Percentiles rank a stretch among this genome's conserved stretches.
Conservation (phyloP, 2,888 invertebrate species). For the Drosophila gaucha region DNA sequence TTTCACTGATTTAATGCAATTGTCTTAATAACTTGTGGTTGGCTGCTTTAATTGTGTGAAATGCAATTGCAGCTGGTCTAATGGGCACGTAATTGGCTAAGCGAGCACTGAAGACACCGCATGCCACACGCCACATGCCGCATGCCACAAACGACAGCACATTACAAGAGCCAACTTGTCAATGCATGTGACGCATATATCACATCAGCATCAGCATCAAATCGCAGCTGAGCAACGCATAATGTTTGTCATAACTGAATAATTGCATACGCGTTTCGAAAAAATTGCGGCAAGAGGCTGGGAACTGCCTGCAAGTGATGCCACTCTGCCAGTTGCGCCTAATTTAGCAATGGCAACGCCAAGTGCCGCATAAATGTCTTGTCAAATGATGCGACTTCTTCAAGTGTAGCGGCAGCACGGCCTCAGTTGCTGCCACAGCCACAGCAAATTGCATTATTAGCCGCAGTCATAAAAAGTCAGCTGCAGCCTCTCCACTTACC, state of each 20-base stretch:
- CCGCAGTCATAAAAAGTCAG: slow-evolving; percentile 71
- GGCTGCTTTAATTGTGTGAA: slow-evolving; percentile 21
- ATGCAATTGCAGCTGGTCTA: slow-evolving; percentile 27
- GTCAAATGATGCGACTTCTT: slow-evolving; percentile 79
- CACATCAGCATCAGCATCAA: slow-evolving; percentile 41
- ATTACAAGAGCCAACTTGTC: slow-evolving; percentile 41
- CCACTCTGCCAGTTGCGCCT: slow-evolving; percentile 70
- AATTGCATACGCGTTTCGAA: slow-evolving; percentile 55
- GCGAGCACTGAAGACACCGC: slow-evolving; percentile 14
- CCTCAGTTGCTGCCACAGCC: slow-evolving; percentile 36
- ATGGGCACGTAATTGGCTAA: slow-evolving; percentile 41
- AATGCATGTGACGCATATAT: slow-evolving; percentile 56
- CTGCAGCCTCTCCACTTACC: slow-evolving; percentile 5
- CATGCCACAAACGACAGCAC: slow-evolving; percentile 36
- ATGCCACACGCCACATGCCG: slow-evolving; percentile 28
- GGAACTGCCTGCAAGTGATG: slow-evolving; percentile 25
- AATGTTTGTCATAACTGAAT: slow-evolving; percentile 76
- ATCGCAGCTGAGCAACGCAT: slow-evolving; percentile 39
- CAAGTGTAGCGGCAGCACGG: slow-evolving; percentile 30
- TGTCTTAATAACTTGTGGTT: slow-evolving; percentile 39
- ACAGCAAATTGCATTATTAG: slow-evolving; percentile 77
- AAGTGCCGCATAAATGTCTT: slow-evolving; percentile 80
- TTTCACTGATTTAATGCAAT: slow-evolving; percentile 29
- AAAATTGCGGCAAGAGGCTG: slow-evolving; percentile 18
- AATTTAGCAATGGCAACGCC: slow-evolving; percentile 76